Conservation (phyloP, 2,888 invertebrate genomes). For the Ophioninae sp. region DNA sequence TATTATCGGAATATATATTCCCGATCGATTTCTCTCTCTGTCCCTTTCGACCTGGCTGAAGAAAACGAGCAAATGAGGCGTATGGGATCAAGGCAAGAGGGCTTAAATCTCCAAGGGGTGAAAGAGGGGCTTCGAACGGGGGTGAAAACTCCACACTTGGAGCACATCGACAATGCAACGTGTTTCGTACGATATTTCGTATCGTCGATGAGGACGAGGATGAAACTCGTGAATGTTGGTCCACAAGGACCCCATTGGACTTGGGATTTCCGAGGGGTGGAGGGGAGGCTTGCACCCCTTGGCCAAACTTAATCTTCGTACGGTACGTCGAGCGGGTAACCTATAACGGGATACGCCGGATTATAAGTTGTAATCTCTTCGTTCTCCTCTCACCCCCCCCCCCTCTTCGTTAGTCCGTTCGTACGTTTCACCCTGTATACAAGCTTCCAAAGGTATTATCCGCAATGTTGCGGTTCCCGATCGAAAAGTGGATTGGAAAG, state of each 20-base stretch:
- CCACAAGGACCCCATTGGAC: constrained; percentile 9
- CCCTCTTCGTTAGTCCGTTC: constrained; percentile 68
- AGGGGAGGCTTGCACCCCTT: constrained; percentile 29
- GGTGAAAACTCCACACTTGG: constrained; percentile 58
- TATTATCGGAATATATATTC: constrained; percentile 37
- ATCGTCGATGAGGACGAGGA: constrained; percentile 35
- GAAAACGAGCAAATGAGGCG: constrained; percentile 71
- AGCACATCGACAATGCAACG: constrained; percentile 36
- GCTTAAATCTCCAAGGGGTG: constrained; percentile 50
- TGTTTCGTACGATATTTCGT: constrained; percentile 38
- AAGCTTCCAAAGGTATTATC: constrained; percentile 10
- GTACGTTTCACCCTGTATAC: neutral
- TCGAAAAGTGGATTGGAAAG: constrained; percentile 66
- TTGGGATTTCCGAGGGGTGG: constrained; percentile 27
- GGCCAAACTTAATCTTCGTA: constrained; percentile 72
- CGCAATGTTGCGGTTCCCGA: constrained; percentile 60
- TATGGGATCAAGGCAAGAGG: constrained; percentile 45
- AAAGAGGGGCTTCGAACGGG: constrained; percentile 49
- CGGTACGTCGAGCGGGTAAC: constrained; percentile 70
- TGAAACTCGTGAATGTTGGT: neutral
- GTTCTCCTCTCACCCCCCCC: constrained; percentile 10
- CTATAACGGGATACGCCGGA: constrained; percentile 74
- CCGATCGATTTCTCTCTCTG: constrained; percentile 46
- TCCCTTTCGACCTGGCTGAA: neutral
- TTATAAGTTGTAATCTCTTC: constrained; percentile 76